These are phyloP conservation scores for Cryptotermes secundus DNA, from an alignment of 1,140 invertebrate genomes.

Conservation along the genomic window DNA sequence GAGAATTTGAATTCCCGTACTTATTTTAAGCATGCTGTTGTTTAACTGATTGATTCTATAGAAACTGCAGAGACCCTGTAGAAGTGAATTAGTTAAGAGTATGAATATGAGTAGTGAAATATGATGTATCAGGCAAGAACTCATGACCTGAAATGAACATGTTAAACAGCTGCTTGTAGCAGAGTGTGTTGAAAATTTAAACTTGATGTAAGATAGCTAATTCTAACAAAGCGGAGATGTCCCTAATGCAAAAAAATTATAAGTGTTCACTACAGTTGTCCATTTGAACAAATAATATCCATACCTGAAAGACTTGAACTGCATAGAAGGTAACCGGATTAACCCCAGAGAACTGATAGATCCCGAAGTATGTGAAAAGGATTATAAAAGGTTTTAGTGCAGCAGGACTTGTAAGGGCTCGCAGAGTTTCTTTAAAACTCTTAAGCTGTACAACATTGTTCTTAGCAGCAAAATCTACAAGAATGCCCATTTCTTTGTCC, in stretches of 20 bases:
- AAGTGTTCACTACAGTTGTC: background rate
- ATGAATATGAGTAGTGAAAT: too few relatives aligned
- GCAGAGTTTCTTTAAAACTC: slow-evolving; percentile 55
- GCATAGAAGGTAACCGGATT: slow-evolving; percentile 80
- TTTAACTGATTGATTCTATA: too few relatives aligned
- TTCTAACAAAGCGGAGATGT: too few relatives aligned
- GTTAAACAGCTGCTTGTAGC: too few relatives aligned
- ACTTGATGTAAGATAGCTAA: too few relatives aligned
- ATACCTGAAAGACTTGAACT: slow-evolving; percentile 68
- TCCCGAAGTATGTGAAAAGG: slow-evolving; percentile 65
- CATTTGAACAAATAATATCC: background rate
- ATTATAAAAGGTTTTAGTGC: slow-evolving; percentile 65
- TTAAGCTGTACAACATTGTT: slow-evolving; percentile 59
- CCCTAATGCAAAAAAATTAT: background rate
- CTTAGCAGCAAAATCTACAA: slow-evolving; percentile 61
- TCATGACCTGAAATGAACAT: too few relatives aligned
- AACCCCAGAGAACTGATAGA: slow-evolving; percentile 73
- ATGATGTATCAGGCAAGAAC: too few relatives aligned
- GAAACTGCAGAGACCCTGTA: too few relatives aligned
- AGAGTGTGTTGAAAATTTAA: too few relatives aligned
- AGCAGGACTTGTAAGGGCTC: slow-evolving; percentile 59
- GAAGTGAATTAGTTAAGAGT: too few relatives aligned
- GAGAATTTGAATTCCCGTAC: too few relatives aligned
- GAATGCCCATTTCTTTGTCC: slow-evolving; percentile 61
- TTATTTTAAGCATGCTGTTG: too few relatives aligned